Evolutionary conservation across 1,140 invertebrate species (phyloP).

Genomic region (Carcinoscorpius rotundicauda): DNA sequence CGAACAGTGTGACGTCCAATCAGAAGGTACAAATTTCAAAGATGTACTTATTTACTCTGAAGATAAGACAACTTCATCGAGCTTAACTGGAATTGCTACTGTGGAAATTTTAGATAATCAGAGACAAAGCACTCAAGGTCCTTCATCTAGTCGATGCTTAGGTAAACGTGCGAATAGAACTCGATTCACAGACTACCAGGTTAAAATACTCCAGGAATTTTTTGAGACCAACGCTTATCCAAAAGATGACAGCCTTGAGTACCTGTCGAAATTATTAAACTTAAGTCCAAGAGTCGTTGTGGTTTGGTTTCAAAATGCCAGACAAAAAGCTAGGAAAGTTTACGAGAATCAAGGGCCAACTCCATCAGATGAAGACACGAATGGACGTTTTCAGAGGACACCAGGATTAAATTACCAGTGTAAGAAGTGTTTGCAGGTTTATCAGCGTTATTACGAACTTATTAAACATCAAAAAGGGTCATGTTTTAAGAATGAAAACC

Average conservation of each 20-base stretch:
- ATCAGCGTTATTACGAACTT: constrained; percentile 96
- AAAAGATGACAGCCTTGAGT: constrained; percentile 98
- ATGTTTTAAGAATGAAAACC: constrained; percentile 88
- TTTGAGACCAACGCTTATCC: constrained; percentile 99
- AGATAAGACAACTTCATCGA: too few relatives aligned
- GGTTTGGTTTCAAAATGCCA: constrained; percentile 95
- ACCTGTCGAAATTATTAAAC: constrained; percentile 86
- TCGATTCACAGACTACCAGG: constrained; percentile 96
- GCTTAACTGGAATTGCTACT: too few relatives aligned
- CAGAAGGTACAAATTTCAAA: too few relatives aligned
- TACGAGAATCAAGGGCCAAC: constrained; percentile 86
- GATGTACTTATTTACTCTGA: too few relatives aligned
- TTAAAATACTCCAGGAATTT: constrained; percentile 97
- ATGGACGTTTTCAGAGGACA: constrained; percentile 68
- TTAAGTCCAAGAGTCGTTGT: constrained; percentile 91
- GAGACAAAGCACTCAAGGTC: too few relatives aligned
- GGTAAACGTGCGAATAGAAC: constrained; percentile 91
- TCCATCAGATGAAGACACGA: constrained; percentile 24
- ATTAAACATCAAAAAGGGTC: constrained; percentile 98
- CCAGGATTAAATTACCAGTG: constrained; percentile 97
- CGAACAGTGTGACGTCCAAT: too few relatives aligned
- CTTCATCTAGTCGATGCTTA: too few relatives aligned
- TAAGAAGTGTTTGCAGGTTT: constrained; percentile 94
- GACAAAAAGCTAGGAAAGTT: constrained; percentile 93
- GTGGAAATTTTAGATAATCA: too few relatives aligned